Evolutionary conservation across 2,113 vertebrate species (phyloP).

Genomic region (Zosterops hypoxanthus): DNA sequence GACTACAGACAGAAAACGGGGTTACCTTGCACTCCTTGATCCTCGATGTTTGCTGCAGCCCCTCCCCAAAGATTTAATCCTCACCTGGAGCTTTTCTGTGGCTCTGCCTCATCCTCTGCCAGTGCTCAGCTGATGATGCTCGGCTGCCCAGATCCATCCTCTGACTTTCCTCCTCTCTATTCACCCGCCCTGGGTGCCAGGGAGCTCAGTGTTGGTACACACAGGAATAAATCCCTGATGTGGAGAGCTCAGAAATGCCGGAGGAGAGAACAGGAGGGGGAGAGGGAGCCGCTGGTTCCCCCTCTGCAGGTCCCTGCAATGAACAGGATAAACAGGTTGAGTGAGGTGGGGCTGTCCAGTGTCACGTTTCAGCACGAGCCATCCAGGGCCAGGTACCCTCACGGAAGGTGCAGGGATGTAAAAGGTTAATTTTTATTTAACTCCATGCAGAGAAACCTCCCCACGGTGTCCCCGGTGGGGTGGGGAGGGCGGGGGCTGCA

Average conservation of each 20-base stretch:
- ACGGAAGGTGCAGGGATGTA: background rate
- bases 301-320: background rate
- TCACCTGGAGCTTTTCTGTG: background rate
- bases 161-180: background rate
- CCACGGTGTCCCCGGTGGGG: accelerated
- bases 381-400: background rate
- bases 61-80: background rate
- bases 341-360: background rate
- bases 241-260: background rate
- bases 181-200: background rate
- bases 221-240: background rate
- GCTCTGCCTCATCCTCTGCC: background rate
- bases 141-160: accelerated
- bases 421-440: background rate
- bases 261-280: background rate
- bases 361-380: constrained; percentile 12
- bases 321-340: background rate
- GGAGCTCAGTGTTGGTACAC: accelerated
- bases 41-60: background rate
- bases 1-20: background rate
- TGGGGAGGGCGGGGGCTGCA: background rate
- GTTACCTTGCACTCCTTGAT: background rate
- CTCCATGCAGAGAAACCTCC: background rate
- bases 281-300: background rate
- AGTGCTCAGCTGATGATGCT: background rate